These are phyloP conservation scores for Coturnix japonica DNA, from an alignment of 2,113 vertebrate genomes.

Conservation along the genomic window DNA sequence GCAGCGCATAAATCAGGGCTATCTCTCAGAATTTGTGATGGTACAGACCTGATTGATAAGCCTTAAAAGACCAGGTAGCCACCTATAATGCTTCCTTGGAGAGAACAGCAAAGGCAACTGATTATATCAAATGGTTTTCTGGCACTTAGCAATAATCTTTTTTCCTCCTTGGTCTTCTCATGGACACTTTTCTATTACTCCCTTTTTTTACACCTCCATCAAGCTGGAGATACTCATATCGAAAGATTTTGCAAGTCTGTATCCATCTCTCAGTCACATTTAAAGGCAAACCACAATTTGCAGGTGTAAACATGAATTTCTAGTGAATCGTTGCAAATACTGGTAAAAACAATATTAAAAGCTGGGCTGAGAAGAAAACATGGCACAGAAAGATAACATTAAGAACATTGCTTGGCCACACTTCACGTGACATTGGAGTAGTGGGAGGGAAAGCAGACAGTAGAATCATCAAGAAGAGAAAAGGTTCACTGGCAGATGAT, in stretches of 20 bases:
- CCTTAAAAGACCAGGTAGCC: background rate
- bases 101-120: slow-evolving; percentile 25
- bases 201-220: background rate
- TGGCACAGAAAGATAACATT: background rate
- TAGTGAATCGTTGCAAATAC: background rate
- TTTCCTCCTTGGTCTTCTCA: background rate
- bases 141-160: background rate
- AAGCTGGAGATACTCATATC: background rate
- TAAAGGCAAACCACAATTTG: background rate
- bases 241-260: background rate
- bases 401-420: background rate
- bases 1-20: too few species aligned
- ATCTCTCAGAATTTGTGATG: slow-evolving; percentile 41
- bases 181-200: background rate
- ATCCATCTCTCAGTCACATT: background rate
- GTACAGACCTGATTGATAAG: slow-evolving; percentile 65
- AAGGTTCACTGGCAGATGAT: background rate
- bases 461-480: background rate
- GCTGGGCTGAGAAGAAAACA: background rate
- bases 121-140: slow-evolving; percentile 5
- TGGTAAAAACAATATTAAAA: background rate
- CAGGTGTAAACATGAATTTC: background rate
- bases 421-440: background rate
- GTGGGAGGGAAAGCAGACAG: background rate
- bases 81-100: background rate